phyloP scores from a whole-genome alignment of 2,113 vertebrate species.

The Struthio camelus region DNA sequence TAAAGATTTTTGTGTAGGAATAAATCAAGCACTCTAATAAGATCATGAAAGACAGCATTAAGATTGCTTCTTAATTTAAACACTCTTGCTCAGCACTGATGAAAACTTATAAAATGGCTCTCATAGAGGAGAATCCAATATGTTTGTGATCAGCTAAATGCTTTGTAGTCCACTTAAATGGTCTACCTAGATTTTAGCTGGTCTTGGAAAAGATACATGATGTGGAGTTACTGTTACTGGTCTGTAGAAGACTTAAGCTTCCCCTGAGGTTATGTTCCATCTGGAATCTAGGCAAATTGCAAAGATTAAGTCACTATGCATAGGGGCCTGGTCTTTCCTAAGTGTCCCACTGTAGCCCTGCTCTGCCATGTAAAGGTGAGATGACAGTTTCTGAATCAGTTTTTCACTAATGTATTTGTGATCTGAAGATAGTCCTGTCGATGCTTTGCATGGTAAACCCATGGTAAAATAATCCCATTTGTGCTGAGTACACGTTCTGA shows the following conservation, averaged over 20 bases:
- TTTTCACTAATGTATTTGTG: neutral
- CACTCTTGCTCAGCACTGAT: constrained; percentile 36
- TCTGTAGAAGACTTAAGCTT: neutral
- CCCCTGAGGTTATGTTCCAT: neutral
- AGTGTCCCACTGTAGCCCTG: neutral
- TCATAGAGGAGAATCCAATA: neutral
- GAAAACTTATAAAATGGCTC: neutral
- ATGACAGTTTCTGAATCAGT: neutral
- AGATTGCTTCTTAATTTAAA: constrained; percentile 33
- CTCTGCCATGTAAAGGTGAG: neutral
- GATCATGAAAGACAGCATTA: constrained; percentile 44
- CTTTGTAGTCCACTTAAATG: neutral
- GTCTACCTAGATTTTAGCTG: neutral
- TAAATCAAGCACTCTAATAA: constrained; percentile 66
- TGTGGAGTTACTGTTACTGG: neutral
- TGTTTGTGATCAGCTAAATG: neutral
- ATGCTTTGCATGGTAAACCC: neutral
- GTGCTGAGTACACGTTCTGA: neutral
- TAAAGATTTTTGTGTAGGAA: constrained; percentile 57
- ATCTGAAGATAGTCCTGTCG: neutral
- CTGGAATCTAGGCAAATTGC: neutral
- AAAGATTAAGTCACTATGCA: neutral
- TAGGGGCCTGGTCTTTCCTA: neutral
- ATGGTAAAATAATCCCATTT: fast-evolving
- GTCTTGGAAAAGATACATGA: neutral